These are phyloP conservation scores for Spea hammondii DNA, from an alignment of 2,797 vertebrate genomes.

Conservation along the genomic window DNA sequence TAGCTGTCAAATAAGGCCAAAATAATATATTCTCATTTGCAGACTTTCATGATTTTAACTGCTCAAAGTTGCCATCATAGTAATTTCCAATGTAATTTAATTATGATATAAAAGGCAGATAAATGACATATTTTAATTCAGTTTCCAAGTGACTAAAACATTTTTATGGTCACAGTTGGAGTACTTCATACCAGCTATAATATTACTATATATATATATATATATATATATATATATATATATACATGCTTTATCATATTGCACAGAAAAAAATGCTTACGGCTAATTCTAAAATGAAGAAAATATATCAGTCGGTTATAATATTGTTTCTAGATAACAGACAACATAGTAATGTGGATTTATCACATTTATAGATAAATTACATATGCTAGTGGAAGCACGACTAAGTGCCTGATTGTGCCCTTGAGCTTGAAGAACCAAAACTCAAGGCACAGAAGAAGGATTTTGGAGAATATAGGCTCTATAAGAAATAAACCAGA, in stretches of 20 bases:
- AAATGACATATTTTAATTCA: conserved; percentile 40
- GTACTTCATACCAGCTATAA: conserved; percentile 35
- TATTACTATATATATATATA: not conserved
- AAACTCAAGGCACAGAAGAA: no score
- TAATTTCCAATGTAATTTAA: conserved; percentile 37
- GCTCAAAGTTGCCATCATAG: conserved; percentile 23
- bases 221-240: no score
- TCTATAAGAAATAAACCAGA: no score
- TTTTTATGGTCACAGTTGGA: conserved; percentile 38
- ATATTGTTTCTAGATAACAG: conserved; percentile 4
- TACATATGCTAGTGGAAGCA: no score
- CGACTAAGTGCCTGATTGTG: no score
- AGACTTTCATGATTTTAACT: conserved; percentile 23
- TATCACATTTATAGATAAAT: no score
- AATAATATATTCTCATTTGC: conserved; percentile 17
- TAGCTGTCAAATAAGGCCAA: conserved; percentile 4
- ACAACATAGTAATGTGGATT: no score
- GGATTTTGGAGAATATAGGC: no score
- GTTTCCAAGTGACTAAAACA: conserved; percentile 31
- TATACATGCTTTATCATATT: conserved; percentile 16
- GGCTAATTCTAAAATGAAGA: conserved; percentile 10
- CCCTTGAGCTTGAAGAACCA: no score
- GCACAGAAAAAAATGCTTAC: conserved; percentile 6
- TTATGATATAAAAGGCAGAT: conserved; percentile 42
- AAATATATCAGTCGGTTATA: conserved; percentile 18